Percentiles rank a stretch among this genome's conserved stretches.
Evolutionary conservation across 1,140 invertebrate species (phyloP).

Genomic region (Capitella teleta): DNA sequence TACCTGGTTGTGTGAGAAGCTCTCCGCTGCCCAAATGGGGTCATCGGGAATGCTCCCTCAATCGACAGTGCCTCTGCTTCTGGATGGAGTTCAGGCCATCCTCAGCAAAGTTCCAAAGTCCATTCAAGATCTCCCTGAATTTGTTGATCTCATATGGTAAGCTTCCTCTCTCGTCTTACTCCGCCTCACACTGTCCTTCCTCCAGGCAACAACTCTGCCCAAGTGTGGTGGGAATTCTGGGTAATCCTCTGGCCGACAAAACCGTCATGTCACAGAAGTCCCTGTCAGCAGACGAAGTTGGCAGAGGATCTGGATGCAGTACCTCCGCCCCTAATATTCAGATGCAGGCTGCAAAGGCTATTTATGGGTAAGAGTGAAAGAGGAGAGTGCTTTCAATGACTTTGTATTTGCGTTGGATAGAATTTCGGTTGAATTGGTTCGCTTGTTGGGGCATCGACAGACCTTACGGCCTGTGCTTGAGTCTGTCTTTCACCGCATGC

Average conservation of each 20-base stretch:
- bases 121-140: constrained; percentile 20
- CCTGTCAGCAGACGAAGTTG: constrained; percentile 41
- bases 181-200: background rate
- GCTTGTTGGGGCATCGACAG: constrained; percentile 70
- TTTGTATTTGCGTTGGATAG: constrained; percentile 44
- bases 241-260: constrained; percentile 63
- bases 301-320: constrained; percentile 59
- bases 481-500: constrained; percentile 81
- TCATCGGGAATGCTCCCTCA: constrained; percentile 51
- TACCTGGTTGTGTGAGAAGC: constrained; percentile 73
- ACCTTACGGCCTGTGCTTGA: constrained; percentile 77
- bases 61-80: constrained; percentile 49
- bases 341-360: background rate
- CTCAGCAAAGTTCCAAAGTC: constrained; percentile 55
- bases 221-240: constrained; percentile 70
- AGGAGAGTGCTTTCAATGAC: background rate
- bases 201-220: constrained; percentile 79
- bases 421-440: constrained; percentile 74
- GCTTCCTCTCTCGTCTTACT: constrained; percentile 4
- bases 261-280: constrained; percentile 47
- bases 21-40: constrained; percentile 62
- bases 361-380: background rate
- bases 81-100: constrained; percentile 75
- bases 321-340: constrained; percentile 50
- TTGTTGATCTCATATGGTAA: constrained; percentile 40